Evolutionary conservation across 2,888 invertebrate species (phyloP).

Genomic region (Dicyrtomina minuta): DNA sequence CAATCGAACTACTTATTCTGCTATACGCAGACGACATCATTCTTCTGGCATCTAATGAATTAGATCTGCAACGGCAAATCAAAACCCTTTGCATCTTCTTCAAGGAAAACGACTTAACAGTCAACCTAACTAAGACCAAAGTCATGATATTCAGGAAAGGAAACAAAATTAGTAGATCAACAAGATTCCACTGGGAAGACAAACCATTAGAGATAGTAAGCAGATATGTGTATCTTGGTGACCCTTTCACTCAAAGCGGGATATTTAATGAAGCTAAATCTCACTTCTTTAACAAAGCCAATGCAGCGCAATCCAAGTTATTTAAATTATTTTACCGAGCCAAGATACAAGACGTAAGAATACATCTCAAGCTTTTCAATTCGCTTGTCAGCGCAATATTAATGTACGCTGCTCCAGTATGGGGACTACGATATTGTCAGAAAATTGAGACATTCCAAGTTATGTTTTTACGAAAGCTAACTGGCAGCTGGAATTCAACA

Average conservation of each 20-base stretch:
- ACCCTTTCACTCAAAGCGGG: no score
- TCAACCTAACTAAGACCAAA: not conserved
- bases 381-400: not conserved
- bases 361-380: not conserved
- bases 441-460: no score
- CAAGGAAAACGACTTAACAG: no score
- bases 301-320: not conserved
- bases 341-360: not conserved
- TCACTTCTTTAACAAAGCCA: not conserved
- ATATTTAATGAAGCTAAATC: no score
- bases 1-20: no score
- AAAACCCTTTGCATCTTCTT: no score
- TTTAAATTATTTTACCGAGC: not conserved
- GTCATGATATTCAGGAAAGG: not conserved
- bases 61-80: not conserved
- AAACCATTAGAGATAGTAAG: no score
- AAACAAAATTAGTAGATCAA: not conserved
- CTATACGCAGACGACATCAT: no score
- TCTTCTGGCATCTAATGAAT: no score
- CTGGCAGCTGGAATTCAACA: not conserved
- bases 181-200: no score
- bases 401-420: not conserved
- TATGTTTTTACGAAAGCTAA: not conserved
- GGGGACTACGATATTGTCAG: no score
- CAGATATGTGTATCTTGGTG: no score